Conservation (phyloP, 2,797 vertebrate species). For the Amphiprion clarkii region DNA sequence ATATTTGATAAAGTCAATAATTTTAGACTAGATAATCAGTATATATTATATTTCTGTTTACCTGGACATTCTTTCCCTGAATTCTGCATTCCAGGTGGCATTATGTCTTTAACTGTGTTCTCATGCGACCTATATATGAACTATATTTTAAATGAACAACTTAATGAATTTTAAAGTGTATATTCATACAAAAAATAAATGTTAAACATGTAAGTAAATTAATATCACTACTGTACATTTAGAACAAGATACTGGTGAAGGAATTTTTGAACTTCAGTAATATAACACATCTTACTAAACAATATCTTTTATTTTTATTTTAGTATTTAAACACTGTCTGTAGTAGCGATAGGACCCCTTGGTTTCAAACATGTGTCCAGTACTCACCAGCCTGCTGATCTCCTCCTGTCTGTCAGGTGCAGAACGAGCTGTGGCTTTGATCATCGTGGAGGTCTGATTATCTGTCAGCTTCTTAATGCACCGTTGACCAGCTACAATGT, state of each 20-base stretch:
- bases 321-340: not conserved
- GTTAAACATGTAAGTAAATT: not conserved
- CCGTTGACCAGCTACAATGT: slow-evolving; percentile 97
- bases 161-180: too few relatives aligned
- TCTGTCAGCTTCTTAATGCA: slow-evolving; percentile 99
- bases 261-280: not conserved
- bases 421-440: slow-evolving; percentile 98
- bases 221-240: not conserved
- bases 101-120: not conserved
- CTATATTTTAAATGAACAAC: too few relatives aligned
- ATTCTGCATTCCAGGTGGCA: not conserved
- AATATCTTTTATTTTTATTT: not conserved
- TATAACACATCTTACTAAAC: not conserved
- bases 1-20: not conserved
- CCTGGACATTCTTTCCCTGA: not conserved
- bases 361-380: slow-evolving; percentile 27
- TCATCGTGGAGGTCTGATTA: slow-evolving; percentile 99
- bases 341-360: not conserved
- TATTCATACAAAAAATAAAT: not conserved
- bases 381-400: slow-evolving; percentile 96
- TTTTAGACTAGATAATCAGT: not conserved
- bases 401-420: slow-evolving; percentile 98
- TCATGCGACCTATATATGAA: too few relatives aligned
- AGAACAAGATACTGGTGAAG: not conserved
- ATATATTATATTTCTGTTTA: not conserved